These are phyloP conservation scores for Drosophila triauraria DNA, from an alignment of 1,140 invertebrate genomes.

Conservation along the genomic window DNA sequence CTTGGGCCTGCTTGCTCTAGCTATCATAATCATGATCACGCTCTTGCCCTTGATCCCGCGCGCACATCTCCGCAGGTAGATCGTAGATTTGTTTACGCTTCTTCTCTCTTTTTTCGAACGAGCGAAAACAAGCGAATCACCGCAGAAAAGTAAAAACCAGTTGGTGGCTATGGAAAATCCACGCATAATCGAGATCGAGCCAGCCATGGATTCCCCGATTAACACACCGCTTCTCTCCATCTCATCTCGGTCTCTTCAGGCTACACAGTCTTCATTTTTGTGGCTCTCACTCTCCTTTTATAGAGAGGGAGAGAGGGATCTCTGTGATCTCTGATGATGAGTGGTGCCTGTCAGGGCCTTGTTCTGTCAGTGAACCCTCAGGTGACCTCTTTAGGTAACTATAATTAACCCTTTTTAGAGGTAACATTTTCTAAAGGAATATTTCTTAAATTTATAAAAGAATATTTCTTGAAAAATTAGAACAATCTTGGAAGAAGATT, in stretches of 20 bases:
- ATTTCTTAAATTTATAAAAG: not conserved
- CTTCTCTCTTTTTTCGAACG: conserved; percentile 6
- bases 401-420: conserved; percentile 4
- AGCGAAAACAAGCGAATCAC: conserved; percentile 37
- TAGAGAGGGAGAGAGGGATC: not conserved
- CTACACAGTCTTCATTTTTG: not conserved
- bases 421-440: not conserved
- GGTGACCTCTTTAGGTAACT: not conserved
- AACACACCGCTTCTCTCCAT: not conserved
- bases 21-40: not conserved
- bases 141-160: conserved; percentile 45
- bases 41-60: conserved; percentile 20
- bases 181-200: conserved; percentile 38
- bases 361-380: conserved; percentile 11
- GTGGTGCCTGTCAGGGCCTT: conserved; percentile 22
- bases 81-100: conserved; percentile 8
- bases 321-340: conserved; percentile 11
- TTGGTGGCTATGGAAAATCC: conserved; percentile 41
- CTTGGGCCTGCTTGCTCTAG: conserved; percentile 5
- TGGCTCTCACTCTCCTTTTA: not conserved
- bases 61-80: not conserved
- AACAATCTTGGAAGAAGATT: no score
- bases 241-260: not conserved
- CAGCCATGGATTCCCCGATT: conserved; percentile 21
- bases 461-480: not conserved